These are phyloP conservation scores for Cladorhizidae sp. DNA, from an alignment of 37 sponge, comb jelly and placozoan species.

Conservation along the genomic window DNA sequence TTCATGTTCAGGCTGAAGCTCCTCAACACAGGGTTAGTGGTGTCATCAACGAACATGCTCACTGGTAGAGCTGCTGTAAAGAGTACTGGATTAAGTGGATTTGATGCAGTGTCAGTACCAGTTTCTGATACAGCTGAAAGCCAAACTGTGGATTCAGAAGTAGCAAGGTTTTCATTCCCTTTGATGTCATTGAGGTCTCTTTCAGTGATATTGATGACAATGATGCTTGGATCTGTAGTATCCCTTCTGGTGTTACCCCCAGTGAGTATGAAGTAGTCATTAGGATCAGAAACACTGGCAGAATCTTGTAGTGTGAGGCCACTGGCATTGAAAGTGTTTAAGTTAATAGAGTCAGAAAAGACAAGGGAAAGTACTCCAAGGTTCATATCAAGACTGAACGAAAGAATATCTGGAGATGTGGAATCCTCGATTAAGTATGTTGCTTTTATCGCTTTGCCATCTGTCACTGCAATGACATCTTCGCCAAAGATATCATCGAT, in stretches of 20 bases:
- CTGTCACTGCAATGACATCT: constrained; percentile 85
- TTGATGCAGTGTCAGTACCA: constrained; percentile 69
- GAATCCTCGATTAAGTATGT: constrained; percentile 58
- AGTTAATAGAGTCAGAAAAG: constrained; percentile 82
- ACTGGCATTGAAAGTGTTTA: constrained; percentile 64
- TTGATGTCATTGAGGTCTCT: constrained; percentile 81
- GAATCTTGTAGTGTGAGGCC: constrained; percentile 75
- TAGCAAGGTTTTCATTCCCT: constrained; percentile 60
- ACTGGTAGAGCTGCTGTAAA: constrained; percentile 16
- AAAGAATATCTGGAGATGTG: constrained; percentile 64
- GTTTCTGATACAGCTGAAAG: constrained; percentile 51
- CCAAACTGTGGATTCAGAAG: constrained; percentile 29
- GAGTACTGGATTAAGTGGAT: constrained; percentile 45
- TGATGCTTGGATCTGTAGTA: constrained; percentile 22
- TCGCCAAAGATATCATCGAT: constrained; percentile 71
- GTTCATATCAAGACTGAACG: constrained; percentile 75
- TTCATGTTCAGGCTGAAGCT: constrained; percentile 70
- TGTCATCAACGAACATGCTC: constrained; percentile 29
- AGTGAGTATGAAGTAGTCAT: constrained; percentile 56
- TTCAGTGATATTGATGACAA: constrained; percentile 51
- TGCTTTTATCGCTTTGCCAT: constrained; percentile 75
- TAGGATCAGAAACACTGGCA: constrained; percentile 7
- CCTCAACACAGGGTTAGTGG: constrained; percentile 54
- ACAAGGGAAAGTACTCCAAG: constrained; percentile 53
- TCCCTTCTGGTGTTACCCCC: constrained; percentile 52